A percentile compares a stretch with the other conserved stretches of the same genome.
Conservation (phyloP, 2,888 invertebrate species). For the Lumbricus terrestris region DNA sequence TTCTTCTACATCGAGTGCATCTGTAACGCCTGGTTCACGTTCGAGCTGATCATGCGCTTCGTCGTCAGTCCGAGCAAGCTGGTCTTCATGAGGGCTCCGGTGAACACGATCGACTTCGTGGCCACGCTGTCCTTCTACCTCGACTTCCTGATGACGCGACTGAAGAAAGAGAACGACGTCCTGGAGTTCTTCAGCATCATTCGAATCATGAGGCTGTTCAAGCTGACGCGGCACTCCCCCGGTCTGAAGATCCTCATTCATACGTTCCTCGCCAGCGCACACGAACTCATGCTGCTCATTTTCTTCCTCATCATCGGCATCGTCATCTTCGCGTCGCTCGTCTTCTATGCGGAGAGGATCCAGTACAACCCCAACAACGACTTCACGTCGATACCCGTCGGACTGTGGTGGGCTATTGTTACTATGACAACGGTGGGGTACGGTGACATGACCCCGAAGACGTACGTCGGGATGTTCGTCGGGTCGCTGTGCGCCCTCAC, state of each 20-base stretch:
- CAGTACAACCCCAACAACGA: slow-evolving; percentile 29
- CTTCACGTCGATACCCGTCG: slow-evolving; percentile 71
- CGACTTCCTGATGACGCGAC: slow-evolving; percentile 54
- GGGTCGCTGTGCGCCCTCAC: slow-evolving; percentile 48
- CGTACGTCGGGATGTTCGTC: slow-evolving; percentile 45
- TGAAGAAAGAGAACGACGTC: slow-evolving; percentile 62
- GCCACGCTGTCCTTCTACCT: slow-evolving; percentile 88
- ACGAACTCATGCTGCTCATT: slow-evolving; percentile 84
- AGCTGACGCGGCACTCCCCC: slow-evolving; percentile 29
- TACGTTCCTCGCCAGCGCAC: slow-evolving; percentile 92
- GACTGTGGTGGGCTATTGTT: slow-evolving; percentile 95
- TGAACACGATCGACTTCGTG: slow-evolving; percentile 90
- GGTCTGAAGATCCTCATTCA: slow-evolving; percentile 81
- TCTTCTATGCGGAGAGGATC: slow-evolving; percentile 55
- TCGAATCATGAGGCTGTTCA: slow-evolving; percentile 32
- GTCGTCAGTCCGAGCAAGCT: slow-evolving; percentile 87
- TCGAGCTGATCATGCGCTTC: slow-evolving; percentile 83
- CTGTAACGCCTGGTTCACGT: slow-evolving; percentile 92
- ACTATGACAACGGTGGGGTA: slow-evolving; percentile 97
- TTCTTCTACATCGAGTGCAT: slow-evolving; percentile 90
- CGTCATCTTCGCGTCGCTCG: slow-evolving; percentile 90
- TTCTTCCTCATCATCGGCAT: slow-evolving; percentile 97
- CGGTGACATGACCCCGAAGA: slow-evolving; percentile 49
- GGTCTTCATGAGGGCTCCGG: slow-evolving; percentile 83
- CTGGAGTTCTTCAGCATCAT: slow-evolving; percentile 40